Conservation (phyloP, 1,140 invertebrate species). For the Marisa cornuarietis region DNA sequence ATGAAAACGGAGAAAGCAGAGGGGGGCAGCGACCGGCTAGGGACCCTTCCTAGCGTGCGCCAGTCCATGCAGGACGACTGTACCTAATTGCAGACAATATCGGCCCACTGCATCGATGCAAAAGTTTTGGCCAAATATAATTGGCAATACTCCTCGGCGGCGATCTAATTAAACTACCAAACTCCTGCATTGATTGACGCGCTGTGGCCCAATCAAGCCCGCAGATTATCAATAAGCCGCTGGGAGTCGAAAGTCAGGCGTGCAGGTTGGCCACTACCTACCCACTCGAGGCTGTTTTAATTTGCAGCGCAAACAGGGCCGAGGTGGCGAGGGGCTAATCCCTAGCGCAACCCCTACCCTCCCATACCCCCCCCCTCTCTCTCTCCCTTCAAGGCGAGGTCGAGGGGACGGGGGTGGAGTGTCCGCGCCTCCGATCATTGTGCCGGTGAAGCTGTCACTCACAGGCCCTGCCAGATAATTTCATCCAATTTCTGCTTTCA, state of each 20-base stretch:
- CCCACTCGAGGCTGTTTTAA: constrained; percentile 24
- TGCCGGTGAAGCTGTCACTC: constrained; percentile 19
- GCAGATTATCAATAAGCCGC: constrained; percentile 30
- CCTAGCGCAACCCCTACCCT: background rate
- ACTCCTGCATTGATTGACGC: constrained; percentile 28
- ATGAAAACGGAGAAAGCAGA: too few species aligned
- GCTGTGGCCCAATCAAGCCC: constrained; percentile 27
- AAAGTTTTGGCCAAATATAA: constrained; percentile 24
- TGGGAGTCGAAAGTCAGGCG: constrained; percentile 24
- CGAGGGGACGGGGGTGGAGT: background rate
- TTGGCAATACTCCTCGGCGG: constrained; percentile 28
- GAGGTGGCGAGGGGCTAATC: background rate
- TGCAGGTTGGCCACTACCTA: constrained; percentile 14
- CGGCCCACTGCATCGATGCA: background rate
- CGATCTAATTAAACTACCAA: constrained; percentile 38
- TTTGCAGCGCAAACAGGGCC: constrained; percentile 19
- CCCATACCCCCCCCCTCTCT: too few species aligned
- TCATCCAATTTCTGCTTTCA: constrained; percentile 27
- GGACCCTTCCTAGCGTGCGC: too few species aligned
- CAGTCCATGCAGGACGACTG: background rate
- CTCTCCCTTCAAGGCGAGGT: background rate
- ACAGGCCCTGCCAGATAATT: constrained; percentile 15
- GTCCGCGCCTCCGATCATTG: background rate
- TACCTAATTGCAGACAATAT: constrained; percentile 32
- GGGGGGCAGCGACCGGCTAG: too few species aligned